Percentiles rank a stretch among this genome's conserved stretches.
phyloP scores from a whole-genome alignment of 2,797 vertebrate species.

The Gallinago solitaria region DNA sequence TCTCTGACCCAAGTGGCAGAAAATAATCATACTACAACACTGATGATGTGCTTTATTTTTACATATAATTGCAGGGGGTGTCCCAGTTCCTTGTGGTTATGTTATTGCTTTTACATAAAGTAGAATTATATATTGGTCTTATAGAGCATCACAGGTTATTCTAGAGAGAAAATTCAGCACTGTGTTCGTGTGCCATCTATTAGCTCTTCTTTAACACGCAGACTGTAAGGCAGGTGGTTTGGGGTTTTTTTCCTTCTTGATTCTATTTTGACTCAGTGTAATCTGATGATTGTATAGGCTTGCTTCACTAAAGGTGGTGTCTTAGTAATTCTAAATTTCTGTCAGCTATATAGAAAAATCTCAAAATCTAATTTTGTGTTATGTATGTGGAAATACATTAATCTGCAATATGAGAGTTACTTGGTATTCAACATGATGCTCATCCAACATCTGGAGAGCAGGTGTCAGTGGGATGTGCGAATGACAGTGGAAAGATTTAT shows the following conservation, averaged over 20 bases:
- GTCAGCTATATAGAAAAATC: background rate
- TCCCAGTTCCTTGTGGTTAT: background rate
- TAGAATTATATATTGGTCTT: background rate
- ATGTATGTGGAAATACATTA: background rate
- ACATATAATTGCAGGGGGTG: background rate
- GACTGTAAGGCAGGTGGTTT: background rate
- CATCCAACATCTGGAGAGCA: background rate
- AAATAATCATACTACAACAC: background rate
- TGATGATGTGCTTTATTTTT: background rate
- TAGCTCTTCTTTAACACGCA: background rate
- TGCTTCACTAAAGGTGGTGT: background rate
- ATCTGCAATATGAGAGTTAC: background rate
- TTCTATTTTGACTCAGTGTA: background rate
- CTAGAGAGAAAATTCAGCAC: background rate
- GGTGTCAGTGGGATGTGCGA: background rate
- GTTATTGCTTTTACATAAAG: background rate
- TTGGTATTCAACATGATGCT: background rate
- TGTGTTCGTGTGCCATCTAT: background rate
- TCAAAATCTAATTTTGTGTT: background rate
- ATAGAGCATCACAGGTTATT: background rate
- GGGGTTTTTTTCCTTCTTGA: background rate
- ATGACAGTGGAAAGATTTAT: background rate
- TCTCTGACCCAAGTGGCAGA: background rate
- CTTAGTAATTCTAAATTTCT: background rate
- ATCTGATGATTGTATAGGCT: background rate